Evolutionary conservation across 2,888 invertebrate species (phyloP), one percentile per base, ranked within the genome.

Genomic region (Drosophila lacicola): DNA sequence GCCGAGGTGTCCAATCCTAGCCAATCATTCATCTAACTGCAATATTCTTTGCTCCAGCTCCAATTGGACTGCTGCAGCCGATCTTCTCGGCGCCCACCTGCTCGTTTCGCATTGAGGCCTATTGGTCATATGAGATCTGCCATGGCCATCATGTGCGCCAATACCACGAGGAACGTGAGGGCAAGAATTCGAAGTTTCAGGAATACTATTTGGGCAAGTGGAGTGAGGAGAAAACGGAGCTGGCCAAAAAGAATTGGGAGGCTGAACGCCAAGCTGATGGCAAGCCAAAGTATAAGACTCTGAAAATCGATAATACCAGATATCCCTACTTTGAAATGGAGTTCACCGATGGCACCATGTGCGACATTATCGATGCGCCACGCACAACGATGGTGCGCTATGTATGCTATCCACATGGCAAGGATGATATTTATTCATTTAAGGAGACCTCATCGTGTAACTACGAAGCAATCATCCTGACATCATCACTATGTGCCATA

Each of bases 101-200:
- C 90, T 97, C 97, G 0, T 97, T 96, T 88, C 94, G 97, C 73
- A 93, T 97, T 53, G 98, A 98, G 90, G 95, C 96, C 3, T 99
- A 98, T 90, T 99, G 99, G 99, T 97, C 97, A 0, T 99, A 99
- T 91, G 98, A 99, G 92, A 95, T 99, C 34, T 99, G 99, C 88
- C 99, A 99, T 92, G 98, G 98, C 0, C 94, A 95, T 80, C 96
- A 96, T 91, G 95, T 99, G 3, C 94, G 97, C 29, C 99, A 99
- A 91, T 99, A 97, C 91, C 99, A 99, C 91, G 99, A 99, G 91
- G 98, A 98, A 85, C 94, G 97, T 79, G 98, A 98, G 91, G 96
- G 95, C n/a, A 96, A 97, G 92, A 95, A 95, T 91, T 94, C 96
- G 1, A 96, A 96, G 90, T 93, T 95, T 0, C 98, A 98, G 90